phyloP scores from a whole-genome alignment of 2,888 invertebrate species.

The Limnephilus marmoratus region DNA sequence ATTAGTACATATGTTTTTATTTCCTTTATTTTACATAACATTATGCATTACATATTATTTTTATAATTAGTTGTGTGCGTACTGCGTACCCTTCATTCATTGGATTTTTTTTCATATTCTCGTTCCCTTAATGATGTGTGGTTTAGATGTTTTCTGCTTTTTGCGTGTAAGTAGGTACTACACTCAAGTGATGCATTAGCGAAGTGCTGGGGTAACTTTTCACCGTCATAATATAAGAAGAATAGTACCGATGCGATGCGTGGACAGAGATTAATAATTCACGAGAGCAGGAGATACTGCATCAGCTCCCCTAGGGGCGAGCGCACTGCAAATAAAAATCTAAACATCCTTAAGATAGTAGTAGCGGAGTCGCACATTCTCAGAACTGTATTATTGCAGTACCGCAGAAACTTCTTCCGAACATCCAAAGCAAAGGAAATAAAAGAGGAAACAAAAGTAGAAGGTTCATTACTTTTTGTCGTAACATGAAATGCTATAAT shows the following conservation, averaged over 20 bases:
- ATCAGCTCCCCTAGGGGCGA: neutral
- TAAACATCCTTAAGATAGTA: neutral
- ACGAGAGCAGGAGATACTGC: neutral
- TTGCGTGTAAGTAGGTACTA: neutral
- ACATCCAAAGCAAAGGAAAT: neutral
- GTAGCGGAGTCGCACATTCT: neutral
- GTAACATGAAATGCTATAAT: neutral
- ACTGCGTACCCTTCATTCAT: too few relatives aligned
- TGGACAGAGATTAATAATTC: constrained; percentile 52
- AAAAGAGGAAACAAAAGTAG: neutral
- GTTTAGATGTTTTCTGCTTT: neutral
- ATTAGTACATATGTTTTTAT: too few relatives aligned
- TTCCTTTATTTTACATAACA: too few relatives aligned
- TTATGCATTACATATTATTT: too few relatives aligned
- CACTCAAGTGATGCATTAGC: constrained; percentile 35
- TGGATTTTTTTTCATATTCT: too few relatives aligned
- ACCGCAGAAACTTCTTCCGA: neutral
- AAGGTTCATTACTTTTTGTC: neutral
- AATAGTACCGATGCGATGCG: constrained; percentile 29
- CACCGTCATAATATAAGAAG: constrained; percentile 44
- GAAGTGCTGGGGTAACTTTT: constrained; percentile 42
- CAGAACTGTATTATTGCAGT: neutral
- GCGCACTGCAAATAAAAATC: neutral
- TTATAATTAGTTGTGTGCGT: too few relatives aligned
- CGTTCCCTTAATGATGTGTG: neutral